A percentile compares a stretch with the other conserved stretches of the same genome.
These are phyloP conservation scores for Salticus scenicus DNA, from an alignment of 2,888 invertebrate genomes.

Conservation along the genomic window DNA sequence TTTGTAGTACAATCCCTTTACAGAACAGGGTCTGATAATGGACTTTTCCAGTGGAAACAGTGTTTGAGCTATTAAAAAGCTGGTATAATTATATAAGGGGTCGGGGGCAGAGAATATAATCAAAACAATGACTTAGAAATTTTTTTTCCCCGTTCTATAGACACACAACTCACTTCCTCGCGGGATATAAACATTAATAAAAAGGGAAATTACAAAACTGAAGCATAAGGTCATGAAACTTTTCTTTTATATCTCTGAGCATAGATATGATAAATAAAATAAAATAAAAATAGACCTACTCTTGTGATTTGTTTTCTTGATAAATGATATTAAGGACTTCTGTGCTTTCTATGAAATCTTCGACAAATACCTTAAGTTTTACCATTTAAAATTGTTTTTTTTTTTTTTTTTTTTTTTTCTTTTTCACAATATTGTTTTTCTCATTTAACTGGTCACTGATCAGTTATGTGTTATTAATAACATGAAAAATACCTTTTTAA, in stretches of 20 bases:
- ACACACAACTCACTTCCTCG: background rate
- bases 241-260: background rate
- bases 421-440: too few relatives aligned
- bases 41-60: background rate
- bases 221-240: background rate
- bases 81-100: background rate
- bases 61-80: background rate
- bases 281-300: too few relatives aligned
- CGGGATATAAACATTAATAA: background rate
- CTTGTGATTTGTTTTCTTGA: too few relatives aligned
- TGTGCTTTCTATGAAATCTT: too few relatives aligned
- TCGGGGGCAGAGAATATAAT: background rate
- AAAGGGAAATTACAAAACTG: background rate
- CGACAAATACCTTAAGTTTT: too few relatives aligned
- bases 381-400: too few relatives aligned
- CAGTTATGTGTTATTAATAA: too few relatives aligned
- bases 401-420: too few relatives aligned
- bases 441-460: too few relatives aligned
- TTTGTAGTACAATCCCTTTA: background rate
- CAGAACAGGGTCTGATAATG: background rate
- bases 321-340: too few relatives aligned
- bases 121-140: background rate
- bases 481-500: too few relatives aligned
- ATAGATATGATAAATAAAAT: background rate
- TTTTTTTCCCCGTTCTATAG: background rate